Conservation (phyloP, 1,140 invertebrate genomes). For the Temnothorax longispinosus region DNA sequence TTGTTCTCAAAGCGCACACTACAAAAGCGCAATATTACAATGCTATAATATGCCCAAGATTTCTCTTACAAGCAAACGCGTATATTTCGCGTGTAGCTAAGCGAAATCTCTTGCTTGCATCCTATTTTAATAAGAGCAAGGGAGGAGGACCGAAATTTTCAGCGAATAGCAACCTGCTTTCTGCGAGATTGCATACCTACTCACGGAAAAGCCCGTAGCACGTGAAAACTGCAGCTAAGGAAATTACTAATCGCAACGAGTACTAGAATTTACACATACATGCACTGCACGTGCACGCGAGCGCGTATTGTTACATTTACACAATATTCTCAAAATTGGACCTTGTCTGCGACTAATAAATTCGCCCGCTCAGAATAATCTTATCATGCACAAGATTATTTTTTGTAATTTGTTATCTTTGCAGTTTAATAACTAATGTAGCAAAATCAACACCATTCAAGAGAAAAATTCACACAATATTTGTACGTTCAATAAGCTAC, state of each 20-base stretch:
- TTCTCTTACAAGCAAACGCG: constrained; percentile 44
- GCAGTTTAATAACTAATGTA: neutral
- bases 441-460: neutral
- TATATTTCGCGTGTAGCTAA: constrained; percentile 51
- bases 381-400: neutral
- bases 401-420: no score
- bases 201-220: constrained; percentile 32
- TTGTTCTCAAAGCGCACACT: neutral
- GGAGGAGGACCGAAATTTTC: constrained; percentile 50
- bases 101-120: constrained; percentile 55
- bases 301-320: neutral
- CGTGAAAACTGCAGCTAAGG: constrained; percentile 56
- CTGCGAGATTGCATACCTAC: constrained; percentile 57
- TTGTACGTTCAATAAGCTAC: neutral
- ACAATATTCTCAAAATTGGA: neutral
- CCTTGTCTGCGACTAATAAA: constrained; percentile 6
- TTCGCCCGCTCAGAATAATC: constrained; percentile 1
- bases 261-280: constrained; percentile 13
- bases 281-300: neutral
- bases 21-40: constrained; percentile 42
- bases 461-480: neutral
- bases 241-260: constrained; percentile 57
- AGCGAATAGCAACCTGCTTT: constrained; percentile 53
- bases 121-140: constrained; percentile 56
- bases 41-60: constrained; percentile 54